Evolutionary conservation across 2,888 invertebrate species (phyloP).

Genomic region (Helleia helle): DNA sequence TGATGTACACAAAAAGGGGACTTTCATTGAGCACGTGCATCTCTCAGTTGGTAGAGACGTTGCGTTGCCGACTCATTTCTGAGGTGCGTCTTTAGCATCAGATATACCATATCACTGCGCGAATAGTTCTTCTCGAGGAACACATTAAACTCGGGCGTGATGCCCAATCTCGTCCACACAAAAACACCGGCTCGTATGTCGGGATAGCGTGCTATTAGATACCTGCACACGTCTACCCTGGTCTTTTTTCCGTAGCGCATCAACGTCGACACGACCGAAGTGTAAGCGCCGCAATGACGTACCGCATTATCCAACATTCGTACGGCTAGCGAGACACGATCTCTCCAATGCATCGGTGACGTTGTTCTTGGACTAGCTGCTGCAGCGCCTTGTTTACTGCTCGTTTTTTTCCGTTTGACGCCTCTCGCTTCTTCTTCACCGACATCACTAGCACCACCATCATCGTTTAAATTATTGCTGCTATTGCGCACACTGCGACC

Average conservation of each 20-base stretch:
- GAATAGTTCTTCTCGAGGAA: slow-evolving; percentile 6
- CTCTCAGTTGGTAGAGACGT: slow-evolving; percentile 3
- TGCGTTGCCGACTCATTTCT: slow-evolving; percentile 7
- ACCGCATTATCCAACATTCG: slow-evolving; percentile 11
- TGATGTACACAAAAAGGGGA: slow-evolving; percentile 5
- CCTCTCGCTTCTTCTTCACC: neutral
- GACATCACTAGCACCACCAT: no score
- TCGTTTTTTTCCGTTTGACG: no score
- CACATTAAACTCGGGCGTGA: slow-evolving; percentile 6
- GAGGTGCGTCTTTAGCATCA: slow-evolving; percentile 6
- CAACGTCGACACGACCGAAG: slow-evolving; percentile 10
- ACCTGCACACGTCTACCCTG: slow-evolving; percentile 9
- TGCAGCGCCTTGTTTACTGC: no score
- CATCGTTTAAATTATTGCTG: no score
- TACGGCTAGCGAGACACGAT: slow-evolving; percentile 4
- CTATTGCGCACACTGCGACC: no score
- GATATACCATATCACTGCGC: slow-evolving; percentile 5
- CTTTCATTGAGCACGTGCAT: slow-evolving; percentile 4
- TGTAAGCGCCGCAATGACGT: slow-evolving; percentile 8
- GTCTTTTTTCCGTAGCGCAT: slow-evolving; percentile 10
- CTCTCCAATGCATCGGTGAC: no score
- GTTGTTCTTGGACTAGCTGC: no score
- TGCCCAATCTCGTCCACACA: slow-evolving; percentile 11
- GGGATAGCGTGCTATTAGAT: slow-evolving; percentile 7
- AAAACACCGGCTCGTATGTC: slow-evolving; percentile 9